Evolutionary conservation across 2,888 invertebrate species (phyloP).

Genomic region (Eupeodes luniger): DNA sequence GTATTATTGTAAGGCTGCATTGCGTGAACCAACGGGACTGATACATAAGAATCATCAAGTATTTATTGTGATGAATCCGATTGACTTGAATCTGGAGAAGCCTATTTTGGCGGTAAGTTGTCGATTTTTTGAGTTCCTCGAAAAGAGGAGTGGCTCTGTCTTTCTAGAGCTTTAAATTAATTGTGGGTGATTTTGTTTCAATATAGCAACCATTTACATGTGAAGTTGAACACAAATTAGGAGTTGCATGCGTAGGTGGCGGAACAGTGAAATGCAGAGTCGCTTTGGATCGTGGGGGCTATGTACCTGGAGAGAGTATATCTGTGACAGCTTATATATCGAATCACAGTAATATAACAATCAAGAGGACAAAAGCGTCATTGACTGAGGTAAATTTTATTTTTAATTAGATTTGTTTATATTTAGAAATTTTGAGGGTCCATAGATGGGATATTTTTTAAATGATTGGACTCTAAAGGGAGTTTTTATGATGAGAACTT

Average conservation of each 20-base stretch:
- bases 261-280: slow-evolving; percentile 95
- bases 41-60: slow-evolving; percentile 98
- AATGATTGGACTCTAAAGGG: no score
- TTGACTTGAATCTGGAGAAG: slow-evolving; percentile 95
- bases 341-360: slow-evolving; percentile 93
- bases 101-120: slow-evolving; percentile 92
- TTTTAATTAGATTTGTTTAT: neutral
- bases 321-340: slow-evolving; percentile 92
- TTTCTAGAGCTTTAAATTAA: slow-evolving; percentile 22
- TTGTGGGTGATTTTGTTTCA: slow-evolving; percentile 77
- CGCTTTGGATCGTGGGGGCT: slow-evolving; percentile 95
- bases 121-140: slow-evolving; percentile 6
- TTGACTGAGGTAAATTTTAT: slow-evolving; percentile 86
- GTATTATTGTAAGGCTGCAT: slow-evolving; percentile 95
- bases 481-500: neutral
- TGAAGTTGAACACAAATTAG: slow-evolving; percentile 95
- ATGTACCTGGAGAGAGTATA: slow-evolving; percentile 97
- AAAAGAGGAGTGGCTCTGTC: neutral
- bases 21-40: slow-evolving; percentile 92
- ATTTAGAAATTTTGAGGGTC: no score
- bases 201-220: slow-evolving; percentile 93
- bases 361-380: slow-evolving; percentile 93
- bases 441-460: no score
- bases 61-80: slow-evolving; percentile 98
- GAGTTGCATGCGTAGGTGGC: slow-evolving; percentile 94